Base-by-base conservation (phyloP, 2,113 vertebrate genomes). In the Neotoma lepida region DNA sequence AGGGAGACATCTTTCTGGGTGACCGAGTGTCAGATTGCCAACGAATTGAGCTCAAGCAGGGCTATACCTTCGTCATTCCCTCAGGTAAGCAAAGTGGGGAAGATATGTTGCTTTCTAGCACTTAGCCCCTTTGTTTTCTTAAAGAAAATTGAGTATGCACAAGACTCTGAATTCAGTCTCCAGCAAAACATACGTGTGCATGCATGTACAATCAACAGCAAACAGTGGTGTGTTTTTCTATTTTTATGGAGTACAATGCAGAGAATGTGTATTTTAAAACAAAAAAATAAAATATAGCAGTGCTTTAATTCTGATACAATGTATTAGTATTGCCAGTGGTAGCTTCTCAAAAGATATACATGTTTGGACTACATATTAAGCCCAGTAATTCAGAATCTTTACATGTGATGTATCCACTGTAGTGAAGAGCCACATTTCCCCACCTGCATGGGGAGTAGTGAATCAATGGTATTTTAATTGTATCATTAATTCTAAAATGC, bases 61-160 rank as follows among this genome's bases (percentile, higher is more conserved):
- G 99, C 87, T 99, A 99, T 98, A 99, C 99, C 0, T 99, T 99
- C 97, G 99, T 99, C 97, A 99, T 99, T 96, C 99, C 99, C 94
- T 99, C 99, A 98, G 99, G 99, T 99, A 98, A 97, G 96, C 76
- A 88, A 87, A n/a, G 26, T 86, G 6, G n/a, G 46, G 20, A 46
- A 85, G 78, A 70, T 44, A 28, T 12, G 14, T 88, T 93, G 44
- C 64, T 81, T 93, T 30, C 44, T 89, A 33, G 74, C 68, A 56
- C 24, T 74, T 85, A 71, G 8, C 20, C 64, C 18, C 39, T 66
- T 78, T 35, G 30, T 15, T 66, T 49, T 68, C 84, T 86, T 68
- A 68, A 66, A 80, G 78, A 2, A 22, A 91, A 41, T 26, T 49
- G 49, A 49, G 89, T n/a, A 35, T 68, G 30, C 30, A 68, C 30